Evolutionary conservation across 2,888 invertebrate genomes (phyloP).

Genomic region (Glaucopsyche alexis): DNA sequence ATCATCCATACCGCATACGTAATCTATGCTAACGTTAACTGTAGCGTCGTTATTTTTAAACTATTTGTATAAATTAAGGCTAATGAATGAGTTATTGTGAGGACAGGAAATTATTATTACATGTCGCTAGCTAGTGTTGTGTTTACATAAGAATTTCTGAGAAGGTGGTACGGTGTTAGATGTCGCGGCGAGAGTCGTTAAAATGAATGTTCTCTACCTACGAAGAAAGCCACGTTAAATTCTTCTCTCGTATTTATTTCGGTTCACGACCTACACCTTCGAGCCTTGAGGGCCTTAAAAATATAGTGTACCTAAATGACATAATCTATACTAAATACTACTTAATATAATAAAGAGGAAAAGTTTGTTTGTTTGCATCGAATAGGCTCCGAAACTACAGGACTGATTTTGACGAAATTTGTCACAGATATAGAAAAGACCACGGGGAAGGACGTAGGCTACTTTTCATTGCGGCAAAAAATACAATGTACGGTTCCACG

Average conservation of each 20-base stretch:
- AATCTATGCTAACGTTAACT: not conserved
- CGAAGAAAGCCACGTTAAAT: not conserved
- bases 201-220: not conserved
- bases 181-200: constrained; percentile 11
- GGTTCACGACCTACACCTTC: not conserved
- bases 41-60: constrained; percentile 44
- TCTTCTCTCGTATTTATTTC: constrained; percentile 4
- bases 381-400: too few species aligned
- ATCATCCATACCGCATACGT: constrained; percentile 44
- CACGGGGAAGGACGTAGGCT: too few species aligned
- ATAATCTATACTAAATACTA: too few species aligned
- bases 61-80: constrained; percentile 72
- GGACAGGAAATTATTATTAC: constrained; percentile 77
- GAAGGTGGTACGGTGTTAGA: constrained; percentile 9
- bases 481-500: too few species aligned
- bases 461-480: too few species aligned
- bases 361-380: too few species aligned
- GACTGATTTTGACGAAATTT: too few species aligned
- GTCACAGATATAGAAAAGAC: too few species aligned
- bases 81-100: constrained; percentile 77
- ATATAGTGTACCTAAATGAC: too few species aligned
- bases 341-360: too few species aligned
- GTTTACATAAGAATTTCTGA: constrained; percentile 26
- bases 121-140: constrained; percentile 47
- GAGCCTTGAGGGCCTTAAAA: not conserved